phyloP scores from a whole-genome alignment of 2,113 vertebrate genomes.

The Eidolon helvum region DNA sequence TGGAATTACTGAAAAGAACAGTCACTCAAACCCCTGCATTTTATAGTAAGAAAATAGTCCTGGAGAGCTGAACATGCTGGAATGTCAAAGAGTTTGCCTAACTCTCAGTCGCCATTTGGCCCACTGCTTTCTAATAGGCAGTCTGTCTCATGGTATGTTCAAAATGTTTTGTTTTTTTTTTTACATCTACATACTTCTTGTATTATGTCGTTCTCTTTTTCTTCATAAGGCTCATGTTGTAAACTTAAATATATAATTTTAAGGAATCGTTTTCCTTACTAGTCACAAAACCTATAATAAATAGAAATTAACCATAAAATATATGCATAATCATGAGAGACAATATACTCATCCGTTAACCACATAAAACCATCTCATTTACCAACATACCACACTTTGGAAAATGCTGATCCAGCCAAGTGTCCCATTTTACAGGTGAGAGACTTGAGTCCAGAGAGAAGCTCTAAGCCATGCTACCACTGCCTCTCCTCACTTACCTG shows the following conservation, averaged over 20 bases:
- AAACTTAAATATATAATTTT: background rate
- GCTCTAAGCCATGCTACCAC: accelerated
- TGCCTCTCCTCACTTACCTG: background rate
- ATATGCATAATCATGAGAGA: background rate
- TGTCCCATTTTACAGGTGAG: background rate
- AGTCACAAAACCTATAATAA: background rate
- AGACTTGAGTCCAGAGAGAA: background rate
- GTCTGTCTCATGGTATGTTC: background rate
- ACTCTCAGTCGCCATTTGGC: background rate
- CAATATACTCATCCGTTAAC: background rate
- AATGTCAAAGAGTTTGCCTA: background rate
- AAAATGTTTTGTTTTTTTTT: background rate
- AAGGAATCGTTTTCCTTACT: background rate
- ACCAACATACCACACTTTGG: background rate
- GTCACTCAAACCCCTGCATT: background rate
- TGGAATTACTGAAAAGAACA: background rate
- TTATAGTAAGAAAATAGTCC: background rate
- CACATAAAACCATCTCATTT: background rate
- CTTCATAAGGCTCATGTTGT: background rate
- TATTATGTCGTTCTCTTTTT: background rate
- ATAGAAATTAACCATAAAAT: background rate
- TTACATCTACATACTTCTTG: background rate
- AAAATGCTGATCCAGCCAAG: background rate
- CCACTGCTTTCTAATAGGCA: background rate
- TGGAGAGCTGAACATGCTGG: background rate